Percentiles rank a stretch among this genome's conserved stretches.
Evolutionary conservation across 2,888 invertebrate genomes (phyloP).

Genomic region (Pardosa pseudoannulata): DNA sequence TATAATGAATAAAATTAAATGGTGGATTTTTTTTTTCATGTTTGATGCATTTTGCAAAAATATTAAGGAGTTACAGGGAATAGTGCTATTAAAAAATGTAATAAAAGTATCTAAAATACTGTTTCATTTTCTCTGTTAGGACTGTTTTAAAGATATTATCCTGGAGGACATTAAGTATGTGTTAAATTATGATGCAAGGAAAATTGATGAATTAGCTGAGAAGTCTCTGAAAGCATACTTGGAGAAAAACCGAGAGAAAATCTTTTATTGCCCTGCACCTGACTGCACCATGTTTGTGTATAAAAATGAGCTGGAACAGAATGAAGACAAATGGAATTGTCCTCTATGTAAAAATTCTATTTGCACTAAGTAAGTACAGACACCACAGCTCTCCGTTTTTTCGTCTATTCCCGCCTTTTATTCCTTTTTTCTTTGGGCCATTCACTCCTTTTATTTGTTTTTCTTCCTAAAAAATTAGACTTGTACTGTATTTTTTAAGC

Average conservation of each 20-base stretch:
- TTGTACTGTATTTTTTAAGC: too few species aligned
- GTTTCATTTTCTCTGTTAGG: constrained; percentile 16
- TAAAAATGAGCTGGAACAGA: constrained; percentile 22
- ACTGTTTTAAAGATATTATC: constrained; percentile 39
- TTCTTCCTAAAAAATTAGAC: too few species aligned
- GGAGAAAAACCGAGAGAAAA: constrained; percentile 14
- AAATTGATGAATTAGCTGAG: constrained; percentile 21
- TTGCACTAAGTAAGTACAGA: constrained; percentile 54
- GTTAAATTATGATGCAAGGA: constrained; percentile 25
- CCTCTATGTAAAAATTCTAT: constrained; percentile 54
- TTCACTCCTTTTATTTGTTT: too few species aligned
- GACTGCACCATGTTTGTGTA: constrained; percentile 62
- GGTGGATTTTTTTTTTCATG: too few species aligned
- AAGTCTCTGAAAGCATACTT: constrained; percentile 38
- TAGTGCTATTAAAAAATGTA: too few species aligned
- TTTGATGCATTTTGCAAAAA: too few species aligned
- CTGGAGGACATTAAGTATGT: constrained; percentile 44
- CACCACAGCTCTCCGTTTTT: too few species aligned
- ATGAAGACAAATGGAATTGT: constrained; percentile 35
- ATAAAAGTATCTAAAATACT: too few species aligned
- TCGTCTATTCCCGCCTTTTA: too few species aligned
- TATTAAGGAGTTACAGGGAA: too few species aligned
- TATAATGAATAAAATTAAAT: too few species aligned
- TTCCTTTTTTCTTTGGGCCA: too few species aligned
- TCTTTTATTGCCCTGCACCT: constrained; percentile 42